Evolutionary conservation across 2,888 invertebrate species (phyloP).

Genomic region (Temnothorax ravouxi): DNA sequence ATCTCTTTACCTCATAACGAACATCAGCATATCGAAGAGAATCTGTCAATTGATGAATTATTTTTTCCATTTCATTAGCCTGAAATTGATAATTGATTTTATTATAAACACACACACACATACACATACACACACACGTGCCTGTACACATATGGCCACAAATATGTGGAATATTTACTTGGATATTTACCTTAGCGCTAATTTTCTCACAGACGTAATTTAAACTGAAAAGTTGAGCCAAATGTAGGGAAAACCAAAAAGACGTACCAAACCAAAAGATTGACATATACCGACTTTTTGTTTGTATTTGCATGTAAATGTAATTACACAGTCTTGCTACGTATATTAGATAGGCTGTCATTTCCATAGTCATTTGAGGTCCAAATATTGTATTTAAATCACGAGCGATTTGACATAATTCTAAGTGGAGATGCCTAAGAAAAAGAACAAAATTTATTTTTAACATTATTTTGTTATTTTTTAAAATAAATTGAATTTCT

Average conservation of each 20-base stretch:
- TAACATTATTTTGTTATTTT: not conserved
- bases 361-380: slow-evolving; percentile 24
- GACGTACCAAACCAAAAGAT: not conserved
- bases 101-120: too few species aligned
- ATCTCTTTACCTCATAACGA: slow-evolving; percentile 6
- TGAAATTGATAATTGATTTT: not conserved
- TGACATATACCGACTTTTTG: too few species aligned
- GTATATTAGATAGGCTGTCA: not conserved
- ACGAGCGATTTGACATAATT: slow-evolving; percentile 30
- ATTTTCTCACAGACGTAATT: slow-evolving; percentile 30
- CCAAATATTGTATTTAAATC: slow-evolving; percentile 38
- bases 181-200: slow-evolving; percentile 18
- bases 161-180: not conserved
- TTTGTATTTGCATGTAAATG: not conserved
- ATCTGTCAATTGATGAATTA: not conserved
- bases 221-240: not conserved
- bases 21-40: not conserved
- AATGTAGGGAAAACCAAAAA: not conserved
- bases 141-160: not conserved
- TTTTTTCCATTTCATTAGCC: slow-evolving; percentile 19
- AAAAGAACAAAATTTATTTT: not conserved
- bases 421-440: slow-evolving; percentile 41
- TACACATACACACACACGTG: too few species aligned
- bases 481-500: not conserved
- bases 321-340: not conserved